Percentiles rank a stretch among this genome's conserved stretches.
Evolutionary conservation across 2,113 vertebrate genomes (phyloP).

Genomic region (Machaerirhynchus nigripectus): DNA sequence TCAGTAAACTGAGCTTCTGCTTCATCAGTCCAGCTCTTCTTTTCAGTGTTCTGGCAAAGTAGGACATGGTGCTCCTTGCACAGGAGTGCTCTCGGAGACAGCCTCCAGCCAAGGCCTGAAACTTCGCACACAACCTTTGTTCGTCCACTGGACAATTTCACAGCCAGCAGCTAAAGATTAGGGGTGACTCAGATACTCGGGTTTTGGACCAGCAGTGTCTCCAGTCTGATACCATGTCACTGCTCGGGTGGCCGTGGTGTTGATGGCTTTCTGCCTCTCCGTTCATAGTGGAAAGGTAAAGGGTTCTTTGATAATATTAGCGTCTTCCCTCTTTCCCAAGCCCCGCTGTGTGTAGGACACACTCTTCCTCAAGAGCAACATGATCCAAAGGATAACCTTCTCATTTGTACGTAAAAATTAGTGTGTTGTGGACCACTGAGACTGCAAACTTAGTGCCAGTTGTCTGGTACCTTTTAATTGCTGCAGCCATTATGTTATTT

Average conservation of each 20-base stretch:
- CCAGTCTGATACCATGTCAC: background rate
- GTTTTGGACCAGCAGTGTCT: background rate
- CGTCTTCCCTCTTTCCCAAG: background rate
- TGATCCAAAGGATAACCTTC: background rate
- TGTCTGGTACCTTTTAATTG: background rate
- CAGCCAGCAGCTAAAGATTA: background rate
- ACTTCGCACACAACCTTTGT: background rate
- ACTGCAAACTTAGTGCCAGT: background rate
- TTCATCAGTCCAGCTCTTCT: background rate
- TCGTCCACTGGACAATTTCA: background rate
- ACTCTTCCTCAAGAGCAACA: background rate
- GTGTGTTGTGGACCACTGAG: background rate
- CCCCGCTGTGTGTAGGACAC: accelerated
- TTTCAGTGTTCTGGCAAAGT: background rate
- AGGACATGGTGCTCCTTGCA: background rate
- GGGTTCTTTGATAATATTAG: background rate
- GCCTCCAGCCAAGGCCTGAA: background rate
- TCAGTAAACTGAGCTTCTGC: background rate
- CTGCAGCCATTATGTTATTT: background rate
- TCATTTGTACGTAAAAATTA: background rate
- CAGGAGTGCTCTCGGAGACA: background rate
- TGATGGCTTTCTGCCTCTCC: background rate
- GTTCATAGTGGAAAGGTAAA: background rate
- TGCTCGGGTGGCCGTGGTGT: accelerated
- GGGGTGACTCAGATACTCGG: background rate